These are phyloP conservation scores for Lophotriccus pileatus DNA, from an alignment of 2,797 vertebrate genomes.

Conservation along the genomic window DNA sequence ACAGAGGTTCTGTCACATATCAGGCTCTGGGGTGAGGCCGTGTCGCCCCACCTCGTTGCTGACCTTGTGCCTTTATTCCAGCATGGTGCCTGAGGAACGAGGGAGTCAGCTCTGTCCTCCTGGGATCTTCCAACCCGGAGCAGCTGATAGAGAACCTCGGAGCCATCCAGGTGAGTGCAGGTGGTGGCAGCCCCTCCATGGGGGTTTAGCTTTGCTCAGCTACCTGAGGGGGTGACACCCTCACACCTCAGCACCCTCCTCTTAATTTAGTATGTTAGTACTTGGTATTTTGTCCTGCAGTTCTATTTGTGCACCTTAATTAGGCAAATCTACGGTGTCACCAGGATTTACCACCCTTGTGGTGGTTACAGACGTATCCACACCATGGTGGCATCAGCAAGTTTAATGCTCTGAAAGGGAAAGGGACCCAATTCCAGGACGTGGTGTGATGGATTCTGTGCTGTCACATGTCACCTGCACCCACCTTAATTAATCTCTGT, in stretches of 20 bases:
- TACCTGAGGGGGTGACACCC: neutral
- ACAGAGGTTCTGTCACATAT: neutral
- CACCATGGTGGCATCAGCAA: neutral
- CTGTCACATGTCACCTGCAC: neutral
- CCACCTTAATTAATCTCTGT: neutral
- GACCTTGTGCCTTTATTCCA: slow-evolving; percentile 59
- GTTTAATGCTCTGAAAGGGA: rapidly evolving
- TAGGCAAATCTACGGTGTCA: neutral
- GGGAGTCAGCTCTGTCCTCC: slow-evolving; percentile 95
- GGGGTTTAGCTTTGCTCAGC: neutral
- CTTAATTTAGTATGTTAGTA: rapidly evolving
- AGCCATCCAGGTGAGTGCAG: slow-evolving; percentile 90
- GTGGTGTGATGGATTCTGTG: rapidly evolving
- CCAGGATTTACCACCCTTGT: rapidly evolving
- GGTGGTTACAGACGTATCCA: rapidly evolving
- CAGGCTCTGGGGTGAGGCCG: rapidly evolving
- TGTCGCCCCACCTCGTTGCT: rapidly evolving
- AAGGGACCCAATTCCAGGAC: rapidly evolving
- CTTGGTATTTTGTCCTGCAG: rapidly evolving
- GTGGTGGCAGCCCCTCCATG: neutral
- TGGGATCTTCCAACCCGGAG: slow-evolving; percentile 94
- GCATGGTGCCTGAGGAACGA: slow-evolving; percentile 98
- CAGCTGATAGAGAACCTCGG: slow-evolving; percentile 98
- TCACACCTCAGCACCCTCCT: neutral
- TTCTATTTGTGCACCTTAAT: rapidly evolving